Evolutionary conservation across 1,140 invertebrate genomes (phyloP), one percentile per base, ranked within the genome.

Genomic region (Stratiolaelaps scimitus): DNA sequence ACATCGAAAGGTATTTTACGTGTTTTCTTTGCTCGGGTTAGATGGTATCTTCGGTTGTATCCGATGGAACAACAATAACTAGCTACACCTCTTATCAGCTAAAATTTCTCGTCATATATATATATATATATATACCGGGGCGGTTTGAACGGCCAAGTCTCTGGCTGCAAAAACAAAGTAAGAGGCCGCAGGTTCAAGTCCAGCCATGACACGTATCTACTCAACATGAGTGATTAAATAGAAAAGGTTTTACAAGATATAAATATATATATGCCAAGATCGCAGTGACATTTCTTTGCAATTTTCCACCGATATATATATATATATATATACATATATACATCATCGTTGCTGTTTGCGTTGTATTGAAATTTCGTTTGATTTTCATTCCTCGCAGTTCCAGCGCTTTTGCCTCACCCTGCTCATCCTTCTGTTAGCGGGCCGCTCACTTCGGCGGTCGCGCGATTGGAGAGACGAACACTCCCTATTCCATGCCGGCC

Each of bases 381-480:
- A 30, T 19, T 65, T 45, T 23, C 69, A 66, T 65, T 23, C 68
- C 44, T 70, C 68, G 30, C 65, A 74, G 71, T 48, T 69, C 23
- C 44, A 71, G 20, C 67, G 68, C 19, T 70, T 69, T 40, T 69
- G 45, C 60, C 28, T 74, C 64, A 29, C 72, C 7, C 64, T 74
- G 10, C 15, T 74, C 20, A 29, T 76, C 0, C 47, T 70, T 1
- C 65, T 83, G 43, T 84, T 84, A 70, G 73, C 77, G n/a, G 43
- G 81, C 17, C 80, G 82, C 71, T 84, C 71, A 43, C 56, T 73
- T 28, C 72, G 72, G 68, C 81, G 90, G 71, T 87, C 85, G 69
- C 72, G 75, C 2, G 83, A 92, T 60, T 94, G 91, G 91, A 79
- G 80, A 45, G 83, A 77, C 66, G 91, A 91, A 76, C 81, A 82